Evolutionary conservation across 2,888 invertebrate species (phyloP).

Genomic region (Aleiodes testaceus): DNA sequence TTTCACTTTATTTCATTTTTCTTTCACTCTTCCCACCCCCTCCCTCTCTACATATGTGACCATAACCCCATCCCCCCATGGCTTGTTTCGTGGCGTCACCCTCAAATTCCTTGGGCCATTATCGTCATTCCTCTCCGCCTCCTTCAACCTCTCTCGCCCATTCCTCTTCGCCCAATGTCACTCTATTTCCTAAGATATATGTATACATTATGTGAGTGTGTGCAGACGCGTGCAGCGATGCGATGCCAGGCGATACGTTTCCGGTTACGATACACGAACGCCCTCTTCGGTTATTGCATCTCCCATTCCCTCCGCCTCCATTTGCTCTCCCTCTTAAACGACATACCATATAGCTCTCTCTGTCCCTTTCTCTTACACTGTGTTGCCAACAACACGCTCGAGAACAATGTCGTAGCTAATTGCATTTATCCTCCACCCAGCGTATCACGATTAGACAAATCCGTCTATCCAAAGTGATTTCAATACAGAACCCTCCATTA

Average conservation of each 20-base stretch:
- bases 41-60: slow-evolving; percentile 54
- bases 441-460: slow-evolving; percentile 45
- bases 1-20: slow-evolving; percentile 48
- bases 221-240: slow-evolving; percentile 41
- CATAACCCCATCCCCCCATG: slow-evolving; percentile 39
- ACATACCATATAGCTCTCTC: slow-evolving; percentile 12
- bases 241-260: slow-evolving; percentile 40
- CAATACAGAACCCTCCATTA: background rate
- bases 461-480: slow-evolving; percentile 36
- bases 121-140: slow-evolving; percentile 43
- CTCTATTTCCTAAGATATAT: slow-evolving; percentile 27
- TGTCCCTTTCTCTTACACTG: slow-evolving; percentile 5
- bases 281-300: slow-evolving; percentile 31
- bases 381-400: slow-evolving; percentile 32
- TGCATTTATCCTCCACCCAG: slow-evolving; percentile 43
- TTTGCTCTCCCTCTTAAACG: slow-evolving; percentile 12
- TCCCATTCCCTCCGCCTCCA: background rate
- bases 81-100: slow-evolving; percentile 39
- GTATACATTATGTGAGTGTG: slow-evolving; percentile 22
- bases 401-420: slow-evolving; percentile 44
- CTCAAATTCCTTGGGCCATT: slow-evolving; percentile 53
- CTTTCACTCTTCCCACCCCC: slow-evolving; percentile 51
- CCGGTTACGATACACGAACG: slow-evolving; percentile 27
- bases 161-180: slow-evolving; percentile 17
- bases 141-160: slow-evolving; percentile 35